Base-by-base conservation (phyloP, 2,113 vertebrate genomes). In the Noturus placidus region DNA sequence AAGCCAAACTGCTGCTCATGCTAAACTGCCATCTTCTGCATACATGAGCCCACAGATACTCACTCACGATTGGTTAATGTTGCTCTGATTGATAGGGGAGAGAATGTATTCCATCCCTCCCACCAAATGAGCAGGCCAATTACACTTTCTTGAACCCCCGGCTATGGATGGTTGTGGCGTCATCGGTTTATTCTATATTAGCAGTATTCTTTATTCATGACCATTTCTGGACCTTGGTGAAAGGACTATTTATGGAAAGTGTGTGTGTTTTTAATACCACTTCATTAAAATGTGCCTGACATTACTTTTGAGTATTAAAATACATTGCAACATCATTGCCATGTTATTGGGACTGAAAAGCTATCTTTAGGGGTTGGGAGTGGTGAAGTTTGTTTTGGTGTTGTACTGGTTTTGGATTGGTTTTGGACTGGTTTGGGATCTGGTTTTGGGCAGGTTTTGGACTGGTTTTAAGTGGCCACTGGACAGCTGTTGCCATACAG, bases 321-420 rank as follows among this genome's bases (percentile, higher is more conserved):
- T 81, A 81, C 33, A 59, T 59, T 81, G 6, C 25, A 20, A 1
- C 15, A 6, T 52, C 13, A n/a, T 54, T 30, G 52, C 8, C 3
- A 5, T 81, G 54, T 20, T 35, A 15, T 59, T 59, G 56, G 77
- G 50, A 35, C 57, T 56, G 20, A 80, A 80, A 57, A 33, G 52
- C n/a, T 80, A 57, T 57, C 52, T 80, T 57, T 80, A 80, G 17
- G n/a, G n/a, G 59, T 79, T 81, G 79, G 76, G 50, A 30, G 76
- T 54, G 50, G 50, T 79, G 10, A n/a, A 33, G 7, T 54, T 52
- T 25, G 10, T n/a, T 77, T 50, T 77, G 74, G 70, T 69, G 42
- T 74, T 25, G 69, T 20, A 33, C 70, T 42, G 74, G 79, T 35
- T 59, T 35, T 35, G 54, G 79, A 33, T 3, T 35, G 30, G 54